Percentiles rank a stretch among this genome's conserved stretches.
phyloP scores from a whole-genome alignment of 2,888 invertebrate genomes.

The Ptychoptera contaminata region DNA sequence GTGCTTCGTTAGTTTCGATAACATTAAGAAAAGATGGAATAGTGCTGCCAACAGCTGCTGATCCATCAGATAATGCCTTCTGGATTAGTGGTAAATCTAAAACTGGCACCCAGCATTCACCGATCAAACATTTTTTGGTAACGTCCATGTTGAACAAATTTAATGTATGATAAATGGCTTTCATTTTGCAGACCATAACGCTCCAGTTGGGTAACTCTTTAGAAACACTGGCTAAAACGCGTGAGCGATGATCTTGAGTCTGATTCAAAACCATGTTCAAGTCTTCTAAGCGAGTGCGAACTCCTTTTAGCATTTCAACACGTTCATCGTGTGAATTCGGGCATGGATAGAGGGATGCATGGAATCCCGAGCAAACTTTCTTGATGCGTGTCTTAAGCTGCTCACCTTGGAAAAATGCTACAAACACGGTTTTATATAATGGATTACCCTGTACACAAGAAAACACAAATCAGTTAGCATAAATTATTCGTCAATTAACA shows the following conservation, averaged over 20 bases:
- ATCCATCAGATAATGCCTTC: constrained; percentile 63
- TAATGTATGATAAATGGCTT: constrained; percentile 80
- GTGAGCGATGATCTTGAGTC: constrained; percentile 83
- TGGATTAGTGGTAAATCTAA: constrained; percentile 59
- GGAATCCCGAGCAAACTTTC: constrained; percentile 87
- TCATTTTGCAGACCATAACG: constrained; percentile 82
- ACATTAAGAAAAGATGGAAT: constrained; percentile 82
- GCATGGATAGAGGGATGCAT: constrained; percentile 84
- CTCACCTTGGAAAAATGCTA: constrained; percentile 81
- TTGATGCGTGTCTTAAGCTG: constrained; percentile 78
- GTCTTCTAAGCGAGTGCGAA: constrained; percentile 79
- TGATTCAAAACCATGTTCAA: constrained; percentile 72
- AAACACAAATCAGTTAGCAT: background rate
- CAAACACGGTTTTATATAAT: constrained; percentile 80
- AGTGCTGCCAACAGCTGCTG: constrained; percentile 61
- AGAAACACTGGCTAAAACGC: constrained; percentile 73
- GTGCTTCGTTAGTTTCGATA: constrained; percentile 55
- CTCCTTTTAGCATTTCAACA: constrained; percentile 79
- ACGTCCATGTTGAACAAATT: constrained; percentile 80
- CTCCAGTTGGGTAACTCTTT: constrained; percentile 81
- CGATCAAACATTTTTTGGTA: constrained; percentile 72
- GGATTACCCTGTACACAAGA: too few species aligned
- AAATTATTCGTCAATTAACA: constrained; percentile 21
- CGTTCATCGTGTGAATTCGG: constrained; percentile 73
- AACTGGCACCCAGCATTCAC: constrained; percentile 71